These are phyloP conservation scores for Lumbricus terrestris DNA, from an alignment of 2,888 invertebrate species.

Conservation along the genomic window DNA sequence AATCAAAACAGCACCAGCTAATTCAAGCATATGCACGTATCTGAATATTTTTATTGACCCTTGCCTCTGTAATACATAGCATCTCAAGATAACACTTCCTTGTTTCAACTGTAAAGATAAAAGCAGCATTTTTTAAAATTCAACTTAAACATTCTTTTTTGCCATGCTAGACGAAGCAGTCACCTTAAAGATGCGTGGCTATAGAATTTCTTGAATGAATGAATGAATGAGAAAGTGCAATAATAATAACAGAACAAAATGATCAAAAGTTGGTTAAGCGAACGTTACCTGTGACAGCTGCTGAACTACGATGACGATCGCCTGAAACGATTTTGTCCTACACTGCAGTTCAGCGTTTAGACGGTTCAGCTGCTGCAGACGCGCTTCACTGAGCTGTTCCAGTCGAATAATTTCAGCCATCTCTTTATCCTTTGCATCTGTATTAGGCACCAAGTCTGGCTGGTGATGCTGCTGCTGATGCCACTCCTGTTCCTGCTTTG, in stretches of 20 bases:
- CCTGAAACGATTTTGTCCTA: not conserved
- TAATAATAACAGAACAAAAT: not conserved
- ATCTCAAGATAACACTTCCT: not conserved
- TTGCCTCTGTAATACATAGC: not conserved
- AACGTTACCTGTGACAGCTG: not conserved
- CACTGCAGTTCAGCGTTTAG: not conserved
- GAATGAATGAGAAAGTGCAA: too few relatives aligned
- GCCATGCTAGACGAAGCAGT: too few relatives aligned
- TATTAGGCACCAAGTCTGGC: slow-evolving; percentile 19
- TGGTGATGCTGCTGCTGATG: not conserved
- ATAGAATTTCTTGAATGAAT: too few relatives aligned
- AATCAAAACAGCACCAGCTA: too few relatives aligned
- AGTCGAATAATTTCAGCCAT: not conserved
- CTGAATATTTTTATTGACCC: not conserved
- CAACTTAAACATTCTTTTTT: too few relatives aligned
- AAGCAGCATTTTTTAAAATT: too few relatives aligned
- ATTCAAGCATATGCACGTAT: not conserved
- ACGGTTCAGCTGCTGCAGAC: not conserved
- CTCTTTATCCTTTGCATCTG: not conserved
- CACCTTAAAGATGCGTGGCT: too few relatives aligned
- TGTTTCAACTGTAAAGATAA: not conserved
- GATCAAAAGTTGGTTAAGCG: not conserved
- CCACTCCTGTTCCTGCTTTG: not conserved
- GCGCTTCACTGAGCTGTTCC: not conserved
- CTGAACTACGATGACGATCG: not conserved